Evolutionary conservation across 64 coral and sea anemone genomes (phyloP).

Genomic region (Montipora capricornis): DNA sequence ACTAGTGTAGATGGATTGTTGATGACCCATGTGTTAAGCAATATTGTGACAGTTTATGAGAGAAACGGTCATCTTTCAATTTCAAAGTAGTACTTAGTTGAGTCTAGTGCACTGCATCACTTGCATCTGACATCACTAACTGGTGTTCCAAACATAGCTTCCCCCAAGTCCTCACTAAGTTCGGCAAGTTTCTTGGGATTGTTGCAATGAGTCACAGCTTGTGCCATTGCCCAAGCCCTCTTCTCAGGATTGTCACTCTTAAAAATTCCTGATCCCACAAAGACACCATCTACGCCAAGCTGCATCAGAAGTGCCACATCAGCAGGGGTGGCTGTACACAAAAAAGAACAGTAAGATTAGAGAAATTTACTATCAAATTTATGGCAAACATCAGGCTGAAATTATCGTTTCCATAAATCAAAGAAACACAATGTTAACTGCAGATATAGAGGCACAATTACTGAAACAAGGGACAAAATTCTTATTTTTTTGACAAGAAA

Average conservation of each 20-base stretch:
- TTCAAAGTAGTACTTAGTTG: too few relatives aligned
- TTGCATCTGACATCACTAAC: slow-evolving; percentile 38
- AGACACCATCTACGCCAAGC: slow-evolving; percentile 97
- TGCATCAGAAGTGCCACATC: slow-evolving; percentile 97
- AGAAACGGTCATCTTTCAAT: too few relatives aligned
- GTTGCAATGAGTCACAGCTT: slow-evolving; percentile 94
- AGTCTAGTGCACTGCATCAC: background rate
- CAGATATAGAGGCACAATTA: too few relatives aligned
- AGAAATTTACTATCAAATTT: background rate
- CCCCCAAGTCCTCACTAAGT: slow-evolving; percentile 93
- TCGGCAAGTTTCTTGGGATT: slow-evolving; percentile 96
- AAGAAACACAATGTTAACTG: too few relatives aligned
- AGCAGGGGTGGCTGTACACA: slow-evolving; percentile 83
- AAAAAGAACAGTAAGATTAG: background rate
- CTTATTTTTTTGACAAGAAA: too few relatives aligned
- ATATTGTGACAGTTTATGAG: too few relatives aligned
- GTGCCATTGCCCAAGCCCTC: slow-evolving; percentile 97
- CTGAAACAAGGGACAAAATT: too few relatives aligned
- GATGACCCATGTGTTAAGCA: too few relatives aligned
- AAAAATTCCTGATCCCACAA: slow-evolving; percentile 99
- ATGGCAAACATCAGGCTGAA: too few relatives aligned
- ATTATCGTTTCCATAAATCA: too few relatives aligned
- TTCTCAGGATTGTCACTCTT: slow-evolving; percentile 90
- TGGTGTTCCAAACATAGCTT: slow-evolving; percentile 97
- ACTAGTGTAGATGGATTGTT: too few relatives aligned